A percentile compares a stretch with the other conserved stretches of the same genome.
phyloP scores from a whole-genome alignment of 2,113 vertebrate species.

The Charadrius vociferus region DNA sequence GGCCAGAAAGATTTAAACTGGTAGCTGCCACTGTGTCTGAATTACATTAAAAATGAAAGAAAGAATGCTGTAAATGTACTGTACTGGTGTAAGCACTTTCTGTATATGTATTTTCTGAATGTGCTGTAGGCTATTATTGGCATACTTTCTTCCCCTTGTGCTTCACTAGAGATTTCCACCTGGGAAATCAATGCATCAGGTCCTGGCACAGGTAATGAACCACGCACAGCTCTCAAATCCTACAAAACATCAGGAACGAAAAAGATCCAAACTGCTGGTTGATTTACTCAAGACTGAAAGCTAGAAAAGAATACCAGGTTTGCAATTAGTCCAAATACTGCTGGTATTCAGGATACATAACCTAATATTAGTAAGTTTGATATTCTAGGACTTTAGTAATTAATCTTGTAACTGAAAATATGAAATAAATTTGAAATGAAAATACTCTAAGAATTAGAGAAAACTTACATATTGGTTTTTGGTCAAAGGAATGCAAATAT shows the following conservation, averaged over 20 bases:
- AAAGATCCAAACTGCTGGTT: conserved; percentile 64
- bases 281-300: conserved; percentile 60
- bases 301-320: conserved; percentile 71
- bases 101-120: conserved; percentile 6
- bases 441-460: neutral
- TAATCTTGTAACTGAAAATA: neutral
- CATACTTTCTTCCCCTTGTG: conserved; percentile 14
- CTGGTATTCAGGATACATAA: neutral
- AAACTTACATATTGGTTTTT: neutral
- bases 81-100: neutral
- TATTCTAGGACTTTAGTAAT: neutral
- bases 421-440: neutral
- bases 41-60: conserved; percentile 11
- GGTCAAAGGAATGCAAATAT: neutral
- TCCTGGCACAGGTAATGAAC: conserved; percentile 81
- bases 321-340: neutral
- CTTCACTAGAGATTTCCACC: conserved; percentile 76
- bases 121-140: neutral
- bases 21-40: neutral
- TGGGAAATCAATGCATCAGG: conserved; percentile 78
- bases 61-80: neutral
- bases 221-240: conserved; percentile 66
- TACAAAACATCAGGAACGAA: conserved; percentile 64
- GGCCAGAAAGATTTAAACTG: neutral
- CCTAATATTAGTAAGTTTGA: neutral